Evolutionary conservation across 2,113 vertebrate species (phyloP).

Genomic region (Cisticola juncidis): DNA sequence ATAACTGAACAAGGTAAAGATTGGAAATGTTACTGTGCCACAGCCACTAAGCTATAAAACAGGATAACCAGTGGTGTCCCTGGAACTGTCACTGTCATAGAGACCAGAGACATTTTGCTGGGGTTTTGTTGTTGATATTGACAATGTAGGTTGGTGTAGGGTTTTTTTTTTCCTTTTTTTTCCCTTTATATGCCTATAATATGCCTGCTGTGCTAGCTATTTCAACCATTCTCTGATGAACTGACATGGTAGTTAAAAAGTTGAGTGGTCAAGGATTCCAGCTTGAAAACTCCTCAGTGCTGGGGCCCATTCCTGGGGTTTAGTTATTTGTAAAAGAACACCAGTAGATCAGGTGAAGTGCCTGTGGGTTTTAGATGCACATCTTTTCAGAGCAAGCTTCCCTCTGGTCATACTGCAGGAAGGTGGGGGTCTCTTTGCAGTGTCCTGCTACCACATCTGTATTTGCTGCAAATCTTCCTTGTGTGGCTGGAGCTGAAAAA

Average conservation of each 20-base stretch:
- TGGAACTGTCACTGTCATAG: not conserved
- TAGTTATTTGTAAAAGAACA: not conserved
- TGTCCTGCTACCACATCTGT: not conserved
- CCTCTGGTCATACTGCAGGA: not conserved
- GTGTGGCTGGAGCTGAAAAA: not conserved
- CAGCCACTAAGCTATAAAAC: not conserved
- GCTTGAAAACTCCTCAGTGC: not conserved
- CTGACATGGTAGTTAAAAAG: not conserved
- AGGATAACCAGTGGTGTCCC: not conserved
- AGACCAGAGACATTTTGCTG: not conserved
- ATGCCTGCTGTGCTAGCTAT: not conserved
- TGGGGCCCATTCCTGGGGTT: not conserved
- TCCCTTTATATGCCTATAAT: not conserved
- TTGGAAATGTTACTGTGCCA: not conserved
- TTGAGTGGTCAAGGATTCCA: not conserved
- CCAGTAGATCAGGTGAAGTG: not conserved
- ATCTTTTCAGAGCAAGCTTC: not conserved
- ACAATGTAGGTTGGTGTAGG: not conserved
- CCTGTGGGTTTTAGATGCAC: not conserved
- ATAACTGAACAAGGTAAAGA: not conserved
- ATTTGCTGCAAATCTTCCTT: not conserved
- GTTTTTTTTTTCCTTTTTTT: not conserved
- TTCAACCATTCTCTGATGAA: not conserved
- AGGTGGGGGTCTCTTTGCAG: not conserved
- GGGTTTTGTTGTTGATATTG: not conserved